Evolutionary conservation across 2,888 invertebrate genomes (phyloP), one percentile per base, ranked within the genome.

Genomic region (Nomada ruficornis): DNA sequence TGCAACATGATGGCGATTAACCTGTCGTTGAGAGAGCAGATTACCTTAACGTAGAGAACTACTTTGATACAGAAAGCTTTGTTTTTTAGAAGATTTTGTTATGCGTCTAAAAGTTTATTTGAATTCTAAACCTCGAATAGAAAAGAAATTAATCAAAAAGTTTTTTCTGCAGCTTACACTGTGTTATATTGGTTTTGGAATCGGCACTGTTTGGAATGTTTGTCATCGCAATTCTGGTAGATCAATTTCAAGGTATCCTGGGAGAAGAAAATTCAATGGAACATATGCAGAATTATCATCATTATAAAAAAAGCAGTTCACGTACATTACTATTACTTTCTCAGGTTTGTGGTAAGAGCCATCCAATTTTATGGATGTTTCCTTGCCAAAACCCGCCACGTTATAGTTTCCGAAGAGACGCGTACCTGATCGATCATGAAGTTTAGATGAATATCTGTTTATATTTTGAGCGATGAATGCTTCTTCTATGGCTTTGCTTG

Each of bases 121-220:
- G n/a, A 47, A n/a, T 55, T 36, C 15, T 29, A 63, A 23, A 54
- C 13, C 59, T 63, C 23, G 71, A 86, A 2, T 7, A 47, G n/a
- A 71, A 47, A 47, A 44, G 20, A 29, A 20, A 72, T 76, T 81
- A 82, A 81, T 63, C 65, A 52, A 20, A 20, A 80, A 63, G 76
- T 73, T 82, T 81, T 57, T 70, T 47, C 94, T 95, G 69, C 94
- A 98, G 98, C 93, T 95, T 98, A 89, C 98, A 98, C 93, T 96
- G 97, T 87, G 96, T 98, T 67, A 96, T 97, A 89, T 94, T 98
- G 85, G 95, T 97, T 78, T 94, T 98, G 93, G 98, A 98, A 93
- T 96, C 97, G 78, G 95, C 97, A 10, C 94, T 98, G 42, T 98
- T 98, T 94, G 98, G 98, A 11, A 95, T 98, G 92, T 98, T 98